These are phyloP conservation scores for Drosophila nigrodunni DNA, from an alignment of 1,140 invertebrate species.

Conservation along the genomic window DNA sequence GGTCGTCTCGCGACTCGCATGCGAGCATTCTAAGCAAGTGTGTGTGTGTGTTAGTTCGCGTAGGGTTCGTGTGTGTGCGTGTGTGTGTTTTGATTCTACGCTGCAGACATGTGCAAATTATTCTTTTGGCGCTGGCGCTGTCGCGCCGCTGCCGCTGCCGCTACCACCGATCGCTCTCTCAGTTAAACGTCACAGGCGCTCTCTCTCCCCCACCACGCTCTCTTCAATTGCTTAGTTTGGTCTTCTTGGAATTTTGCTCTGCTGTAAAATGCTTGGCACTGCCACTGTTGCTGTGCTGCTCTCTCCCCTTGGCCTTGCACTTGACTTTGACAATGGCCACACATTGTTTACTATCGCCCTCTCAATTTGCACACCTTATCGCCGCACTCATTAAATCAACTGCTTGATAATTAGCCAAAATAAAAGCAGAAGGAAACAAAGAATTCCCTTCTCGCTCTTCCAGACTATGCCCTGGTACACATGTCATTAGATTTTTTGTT, in stretches of 20 bases:
- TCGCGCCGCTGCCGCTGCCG: neutral
- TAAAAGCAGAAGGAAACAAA: conserved; percentile 9
- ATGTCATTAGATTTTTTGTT: conserved; percentile 6
- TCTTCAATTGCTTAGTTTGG: neutral
- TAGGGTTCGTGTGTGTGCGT: conserved; percentile 19
- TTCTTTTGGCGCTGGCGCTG: conserved; percentile 36
- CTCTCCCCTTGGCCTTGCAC: conserved; percentile 62
- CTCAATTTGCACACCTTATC: conserved; percentile 27
- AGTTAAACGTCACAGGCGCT: neutral
- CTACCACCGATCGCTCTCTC: conserved; percentile 1
- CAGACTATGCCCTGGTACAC: neutral
- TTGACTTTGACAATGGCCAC: conserved; percentile 64
- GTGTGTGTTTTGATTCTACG: conserved; percentile 49
- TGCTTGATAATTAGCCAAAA: conserved; percentile 31
- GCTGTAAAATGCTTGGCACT: conserved; percentile 16
- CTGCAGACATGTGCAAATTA: conserved; percentile 60
- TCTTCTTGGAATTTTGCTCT: neutral
- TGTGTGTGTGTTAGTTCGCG: conserved; percentile 19
- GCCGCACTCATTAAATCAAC: conserved; percentile 39
- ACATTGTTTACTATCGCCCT: conserved; percentile 40
- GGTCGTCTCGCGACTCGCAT: conserved; percentile 64
- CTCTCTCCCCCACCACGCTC: neutral
- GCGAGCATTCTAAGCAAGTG: conserved; percentile 40
- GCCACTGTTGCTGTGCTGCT: conserved; percentile 8
- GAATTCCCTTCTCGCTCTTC: neutral